These are phyloP conservation scores for Chaenodraco wilsoni DNA, from an alignment of 2,797 vertebrate species.

Conservation along the genomic window DNA sequence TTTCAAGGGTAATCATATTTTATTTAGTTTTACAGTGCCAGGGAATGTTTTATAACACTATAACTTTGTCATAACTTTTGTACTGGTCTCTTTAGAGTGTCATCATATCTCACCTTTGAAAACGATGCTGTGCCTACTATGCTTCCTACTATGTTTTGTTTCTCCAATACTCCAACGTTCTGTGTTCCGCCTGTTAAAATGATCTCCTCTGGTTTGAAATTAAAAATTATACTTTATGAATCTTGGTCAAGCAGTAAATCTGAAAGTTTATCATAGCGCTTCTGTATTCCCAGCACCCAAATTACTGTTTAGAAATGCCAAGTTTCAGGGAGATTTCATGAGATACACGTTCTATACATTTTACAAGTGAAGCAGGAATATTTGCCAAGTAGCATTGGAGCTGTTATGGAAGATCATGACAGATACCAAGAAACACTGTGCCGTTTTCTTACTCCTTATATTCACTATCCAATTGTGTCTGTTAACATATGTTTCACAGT, in stretches of 20 bases:
- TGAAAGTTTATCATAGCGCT: constrained; percentile 1
- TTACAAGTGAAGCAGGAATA: not conserved
- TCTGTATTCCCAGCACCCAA: not conserved
- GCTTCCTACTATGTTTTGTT: constrained; percentile 20
- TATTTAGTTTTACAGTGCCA: constrained; percentile 66
- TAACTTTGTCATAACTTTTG: constrained; percentile 58
- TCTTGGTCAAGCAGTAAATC: constrained; percentile 8
- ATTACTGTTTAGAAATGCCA: not conserved
- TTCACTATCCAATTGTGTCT: not conserved
- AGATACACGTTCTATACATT: not conserved
- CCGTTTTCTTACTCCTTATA: not conserved
- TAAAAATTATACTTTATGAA: constrained; percentile 40
- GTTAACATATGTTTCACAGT: not conserved
- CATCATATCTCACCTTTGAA: constrained; percentile 62
- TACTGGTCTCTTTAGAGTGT: constrained; percentile 48
- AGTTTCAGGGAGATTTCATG: constrained; percentile 6
- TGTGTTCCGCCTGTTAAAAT: not conserved
- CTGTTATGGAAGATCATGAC: not conserved
- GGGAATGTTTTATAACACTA: constrained; percentile 64
- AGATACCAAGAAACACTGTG: not conserved
- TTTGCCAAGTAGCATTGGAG: not conserved
- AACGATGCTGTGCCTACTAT: constrained; percentile 41
- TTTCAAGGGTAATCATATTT: constrained; percentile 71
- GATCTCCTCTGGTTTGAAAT: constrained; percentile 21
- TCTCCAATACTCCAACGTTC: constrained; percentile 2